Base-by-base conservation (phyloP, 2,888 invertebrate genomes). In the Dryobota labecula region DNA sequence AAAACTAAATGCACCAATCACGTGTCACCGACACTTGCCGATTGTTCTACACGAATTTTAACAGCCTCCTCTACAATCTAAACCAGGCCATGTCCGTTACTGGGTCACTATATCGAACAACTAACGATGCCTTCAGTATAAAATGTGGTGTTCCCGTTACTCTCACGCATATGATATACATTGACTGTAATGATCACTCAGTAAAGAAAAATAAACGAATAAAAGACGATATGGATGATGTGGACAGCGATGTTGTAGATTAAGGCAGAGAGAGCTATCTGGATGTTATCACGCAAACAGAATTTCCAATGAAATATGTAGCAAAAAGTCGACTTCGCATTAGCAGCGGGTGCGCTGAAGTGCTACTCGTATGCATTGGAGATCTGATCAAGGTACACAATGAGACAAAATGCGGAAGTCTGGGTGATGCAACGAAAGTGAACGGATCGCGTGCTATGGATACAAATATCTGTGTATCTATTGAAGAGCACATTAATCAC, bases 271-370 rank as follows among this genome's bases (percentile, higher is more conserved):
- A 93, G 92, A 93, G 92, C 88, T 86, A 72, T 77, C 74, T 78
- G 68, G 49, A 81, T 82, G 73, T 70, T 76, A 84, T 86, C 93
- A 94, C 94, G 93, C 94, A 86, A 92, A 84, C 83, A 87, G 90
- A 92, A 92, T 94, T 94, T 94, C 93, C 92, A 93, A 92, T 92
- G 92, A 92, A 91, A 91, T 89, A 92, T 91, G 89, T 91, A 83
- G 88, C 88, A 90, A 90, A 90, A 88, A 87, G 81, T 60, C 58
- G 74, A 76, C 76, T 79, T 84, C 78, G 73, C 80, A 81, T 78
- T 83, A 77, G 83, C 62, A 64, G 78, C 65, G 70, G 74, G 78
- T 83, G 80, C 85, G 81, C 81, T 63, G 61, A 49, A 61, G 58
- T 70, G 62, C 49, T 78, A 36, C 76, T 63, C 41, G 76, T 51